Percentiles rank a stretch among this genome's conserved stretches.
phyloP scores from a whole-genome alignment of 2,888 invertebrate genomes.

The Mechanitis mazaeus region DNA sequence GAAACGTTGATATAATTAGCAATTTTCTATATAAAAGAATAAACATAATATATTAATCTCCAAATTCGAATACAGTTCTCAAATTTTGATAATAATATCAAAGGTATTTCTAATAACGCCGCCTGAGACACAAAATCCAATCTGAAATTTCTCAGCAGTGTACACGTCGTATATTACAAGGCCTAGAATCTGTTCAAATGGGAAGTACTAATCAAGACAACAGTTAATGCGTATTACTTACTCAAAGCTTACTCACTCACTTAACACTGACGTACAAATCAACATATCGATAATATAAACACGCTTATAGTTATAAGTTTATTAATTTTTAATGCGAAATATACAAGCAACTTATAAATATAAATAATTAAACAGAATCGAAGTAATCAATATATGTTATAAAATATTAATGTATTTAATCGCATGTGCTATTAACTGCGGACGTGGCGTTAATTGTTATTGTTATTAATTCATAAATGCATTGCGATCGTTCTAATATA shows the following conservation, averaged over 20 bases:
- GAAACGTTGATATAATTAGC: neutral
- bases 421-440: neutral
- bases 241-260: conserved; percentile 24
- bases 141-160: conserved; percentile 9
- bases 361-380: conserved; percentile 18
- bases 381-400: conserved; percentile 6
- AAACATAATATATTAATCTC: no score
- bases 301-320: no score
- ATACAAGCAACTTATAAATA: conserved; percentile 6
- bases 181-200: conserved; percentile 51
- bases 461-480: conserved; percentile 8
- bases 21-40: neutral
- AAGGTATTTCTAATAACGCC: neutral
- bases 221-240: conserved; percentile 39
- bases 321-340: no score
- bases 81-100: neutral
- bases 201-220: conserved; percentile 59
- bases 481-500: neutral
- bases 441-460: conserved; percentile 7
- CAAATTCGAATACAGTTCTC: neutral
- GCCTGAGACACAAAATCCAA: conserved; percentile 1
- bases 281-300: neutral
- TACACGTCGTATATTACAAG: conserved; percentile 37
- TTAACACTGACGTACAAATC: conserved; percentile 14
- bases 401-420: neutral